phyloP scores from a whole-genome alignment of 2,797 vertebrate genomes.

The Acanthornis magna region DNA sequence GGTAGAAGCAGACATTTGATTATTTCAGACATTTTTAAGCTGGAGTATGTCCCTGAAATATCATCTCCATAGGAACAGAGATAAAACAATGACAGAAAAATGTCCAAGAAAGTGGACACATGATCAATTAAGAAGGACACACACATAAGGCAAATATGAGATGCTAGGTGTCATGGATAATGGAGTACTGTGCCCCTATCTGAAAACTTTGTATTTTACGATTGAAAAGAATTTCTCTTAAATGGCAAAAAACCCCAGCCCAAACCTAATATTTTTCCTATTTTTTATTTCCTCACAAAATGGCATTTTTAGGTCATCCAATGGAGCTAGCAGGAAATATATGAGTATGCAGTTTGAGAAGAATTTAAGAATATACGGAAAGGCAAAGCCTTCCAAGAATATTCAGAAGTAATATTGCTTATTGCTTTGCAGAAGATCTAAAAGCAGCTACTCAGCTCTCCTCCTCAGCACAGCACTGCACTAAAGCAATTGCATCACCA shows the following conservation, averaged over 20 bases:
- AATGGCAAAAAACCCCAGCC: not conserved
- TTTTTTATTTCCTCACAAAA: not conserved
- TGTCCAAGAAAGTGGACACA: not conserved
- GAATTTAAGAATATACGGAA: slow-evolving; percentile 6
- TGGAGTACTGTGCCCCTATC: not conserved
- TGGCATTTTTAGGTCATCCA: slow-evolving; percentile 20
- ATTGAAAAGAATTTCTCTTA: not conserved
- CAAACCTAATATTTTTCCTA: not conserved
- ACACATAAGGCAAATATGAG: not conserved
- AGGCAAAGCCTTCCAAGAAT: slow-evolving; percentile 40
- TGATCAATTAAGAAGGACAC: not conserved
- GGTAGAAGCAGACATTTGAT: not conserved
- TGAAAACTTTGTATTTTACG: not conserved
- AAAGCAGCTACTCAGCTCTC: not conserved
- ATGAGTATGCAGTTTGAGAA: not conserved
- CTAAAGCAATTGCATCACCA: slow-evolving; percentile 8
- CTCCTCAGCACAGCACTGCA: not conserved
- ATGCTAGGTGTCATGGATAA: not conserved
- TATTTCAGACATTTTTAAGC: not conserved
- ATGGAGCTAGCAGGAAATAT: not conserved
- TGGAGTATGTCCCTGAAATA: not conserved
- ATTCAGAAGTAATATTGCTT: slow-evolving; percentile 36
- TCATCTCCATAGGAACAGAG: not conserved
- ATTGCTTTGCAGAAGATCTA: not conserved
- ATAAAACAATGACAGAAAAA: not conserved